Base-by-base conservation (phyloP, 2,797 vertebrate species). In the Zalophus californianus region DNA sequence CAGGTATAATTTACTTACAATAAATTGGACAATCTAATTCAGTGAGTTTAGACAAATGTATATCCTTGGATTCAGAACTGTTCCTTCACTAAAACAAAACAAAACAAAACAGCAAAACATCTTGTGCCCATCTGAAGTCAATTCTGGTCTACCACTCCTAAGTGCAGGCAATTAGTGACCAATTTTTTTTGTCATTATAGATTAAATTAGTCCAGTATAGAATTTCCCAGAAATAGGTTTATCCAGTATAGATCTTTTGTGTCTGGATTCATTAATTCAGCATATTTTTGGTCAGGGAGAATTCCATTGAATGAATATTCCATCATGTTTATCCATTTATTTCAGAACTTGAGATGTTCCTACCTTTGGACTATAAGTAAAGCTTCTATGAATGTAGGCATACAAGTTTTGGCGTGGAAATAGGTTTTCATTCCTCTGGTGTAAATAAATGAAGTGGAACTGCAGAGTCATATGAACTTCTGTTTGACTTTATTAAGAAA, bases 1-100 rank as follows among this genome's bases (percentile, higher is more conserved):
- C 13, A 92, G 44, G 1, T 79, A 85, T 64, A 85, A 93, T 82
- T 94, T 93, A 60, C 5, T 75, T 66, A 82, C 6, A 94, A 66
- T 60, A 90, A 86, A 54, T 86, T 44, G 38, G 21, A 78, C 32
- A 87, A 68, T 52, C 13, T 3, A 87, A 87, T 86, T 56, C 32
- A 16, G 13, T 27, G 14, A 86, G 38, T 70, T 94, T 64, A 41
- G 32, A 73, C 8, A 95, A 84, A 16, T 29, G 11, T 58, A 23
- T 6, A 56, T 7, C 1, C 3, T 82, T 85, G 77, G 35, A 89
- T 91, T 95, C 32, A 35, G 14, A 89, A 79, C 14, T 83, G 11
- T 54, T 89, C 5, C 2, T 38, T 9, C 41, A 87, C 70, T 70
- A 68, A 93, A 82, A n/a, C 73, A 35, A 64, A 66, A 35, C 4